These are phyloP conservation scores for Girardia tigrina DNA, from an alignment of 2,888 invertebrate genomes.

Conservation along the genomic window DNA sequence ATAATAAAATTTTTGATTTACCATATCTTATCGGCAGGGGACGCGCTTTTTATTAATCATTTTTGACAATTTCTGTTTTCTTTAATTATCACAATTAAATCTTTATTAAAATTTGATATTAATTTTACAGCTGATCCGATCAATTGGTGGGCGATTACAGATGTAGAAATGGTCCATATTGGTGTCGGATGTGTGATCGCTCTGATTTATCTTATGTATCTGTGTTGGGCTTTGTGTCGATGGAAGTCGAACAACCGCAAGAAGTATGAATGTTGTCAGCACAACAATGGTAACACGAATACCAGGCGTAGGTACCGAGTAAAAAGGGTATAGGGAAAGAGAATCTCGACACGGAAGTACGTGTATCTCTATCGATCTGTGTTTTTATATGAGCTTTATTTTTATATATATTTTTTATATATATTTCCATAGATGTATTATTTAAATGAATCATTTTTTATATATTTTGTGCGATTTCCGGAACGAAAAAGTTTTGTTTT, in stretches of 20 bases:
- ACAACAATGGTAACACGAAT: background rate
- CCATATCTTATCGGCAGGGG: too few species aligned
- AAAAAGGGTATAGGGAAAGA: background rate
- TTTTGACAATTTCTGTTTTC: too few species aligned
- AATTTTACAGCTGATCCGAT: too few species aligned
- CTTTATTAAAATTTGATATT: too few species aligned
- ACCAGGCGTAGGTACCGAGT: background rate
- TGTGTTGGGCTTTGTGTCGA: background rate
- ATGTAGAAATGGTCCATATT: background rate
- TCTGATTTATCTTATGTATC: background rate
- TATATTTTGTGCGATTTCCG: background rate
- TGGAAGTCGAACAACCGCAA: background rate
- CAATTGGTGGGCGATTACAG: background rate
- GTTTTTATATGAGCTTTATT: too few species aligned
- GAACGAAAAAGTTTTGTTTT: background rate
- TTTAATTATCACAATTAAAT: too few species aligned
- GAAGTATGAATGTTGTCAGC: background rate
- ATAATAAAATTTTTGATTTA: too few species aligned
- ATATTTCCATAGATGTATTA: too few species aligned
- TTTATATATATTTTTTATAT: too few species aligned
- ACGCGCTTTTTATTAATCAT: too few species aligned
- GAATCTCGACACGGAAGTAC: too few species aligned
- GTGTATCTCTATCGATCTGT: too few species aligned
- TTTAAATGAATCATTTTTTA: background rate
- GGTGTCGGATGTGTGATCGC: background rate